A percentile compares a stretch with the other conserved stretches of the same genome.
phyloP scores from a whole-genome alignment of 2,797 vertebrate species.

The Myotis findleyi region DNA sequence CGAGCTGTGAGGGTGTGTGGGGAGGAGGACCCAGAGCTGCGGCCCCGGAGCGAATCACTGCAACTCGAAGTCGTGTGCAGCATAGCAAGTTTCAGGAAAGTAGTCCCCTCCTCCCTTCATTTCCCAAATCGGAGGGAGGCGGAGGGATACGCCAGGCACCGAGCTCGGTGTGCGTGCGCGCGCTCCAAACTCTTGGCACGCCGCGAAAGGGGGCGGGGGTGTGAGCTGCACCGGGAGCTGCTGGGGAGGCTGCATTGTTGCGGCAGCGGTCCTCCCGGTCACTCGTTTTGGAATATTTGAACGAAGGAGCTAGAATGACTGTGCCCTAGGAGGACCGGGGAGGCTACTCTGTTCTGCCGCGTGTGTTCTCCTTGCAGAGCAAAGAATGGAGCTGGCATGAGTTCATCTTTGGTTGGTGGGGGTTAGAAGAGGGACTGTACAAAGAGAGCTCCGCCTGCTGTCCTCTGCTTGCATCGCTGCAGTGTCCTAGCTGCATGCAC shows the following conservation, averaged over 20 bases:
- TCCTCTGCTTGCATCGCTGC: constrained; percentile 71
- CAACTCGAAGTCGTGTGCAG: constrained; percentile 72
- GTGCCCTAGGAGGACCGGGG: not conserved
- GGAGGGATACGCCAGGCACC: constrained; percentile 77
- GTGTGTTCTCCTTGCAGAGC: constrained; percentile 59
- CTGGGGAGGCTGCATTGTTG: constrained; percentile 71
- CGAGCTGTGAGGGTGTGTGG: not conserved
- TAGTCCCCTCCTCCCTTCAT: constrained; percentile 83
- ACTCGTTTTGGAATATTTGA: not conserved
- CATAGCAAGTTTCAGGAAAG: constrained; percentile 84
- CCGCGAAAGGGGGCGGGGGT: constrained; percentile 71
- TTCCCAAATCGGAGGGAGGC: constrained; percentile 74
- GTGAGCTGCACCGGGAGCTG: constrained; percentile 50
- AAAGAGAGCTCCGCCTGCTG: constrained; percentile 81
- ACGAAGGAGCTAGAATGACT: not conserved
- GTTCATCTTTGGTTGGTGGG: constrained; percentile 72
- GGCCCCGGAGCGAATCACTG: constrained; percentile 70
- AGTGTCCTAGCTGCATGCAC: constrained; percentile 58
- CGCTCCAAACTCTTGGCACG: constrained; percentile 82
- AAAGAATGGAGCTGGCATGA: constrained; percentile 76
- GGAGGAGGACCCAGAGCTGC: not conserved
- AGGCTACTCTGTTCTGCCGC: not conserved
- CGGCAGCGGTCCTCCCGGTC: not conserved
- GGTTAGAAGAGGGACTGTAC: constrained; percentile 63
- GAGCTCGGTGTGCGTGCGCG: constrained; percentile 74